Evolutionary conservation across 2,113 vertebrate genomes (phyloP).

Genomic region (Campylomormyrus numenius): DNA sequence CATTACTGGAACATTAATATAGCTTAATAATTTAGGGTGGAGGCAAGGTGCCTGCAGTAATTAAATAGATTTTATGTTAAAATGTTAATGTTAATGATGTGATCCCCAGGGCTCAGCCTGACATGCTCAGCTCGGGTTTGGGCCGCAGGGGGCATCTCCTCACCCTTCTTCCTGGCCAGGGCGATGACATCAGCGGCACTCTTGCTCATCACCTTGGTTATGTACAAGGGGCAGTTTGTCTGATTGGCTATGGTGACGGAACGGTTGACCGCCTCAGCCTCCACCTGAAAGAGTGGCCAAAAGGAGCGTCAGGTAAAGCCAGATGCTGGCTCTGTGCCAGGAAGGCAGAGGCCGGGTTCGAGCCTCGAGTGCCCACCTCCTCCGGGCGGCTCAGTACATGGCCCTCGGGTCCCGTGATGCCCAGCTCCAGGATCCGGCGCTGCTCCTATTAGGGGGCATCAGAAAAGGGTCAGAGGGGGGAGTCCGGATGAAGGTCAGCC

Average conservation of each 20-base stretch:
- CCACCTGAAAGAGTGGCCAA: constrained; percentile 64
- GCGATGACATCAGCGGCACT: constrained; percentile 94
- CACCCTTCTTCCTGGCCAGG: constrained; percentile 94
- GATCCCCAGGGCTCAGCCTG: neutral
- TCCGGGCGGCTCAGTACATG: constrained; percentile 91
- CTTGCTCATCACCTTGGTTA: constrained; percentile 99
- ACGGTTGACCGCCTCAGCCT: constrained; percentile 93
- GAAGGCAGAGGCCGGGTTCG: neutral
- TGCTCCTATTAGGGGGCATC: constrained; percentile 74
- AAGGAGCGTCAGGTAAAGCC: neutral
- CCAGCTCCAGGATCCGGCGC: constrained; percentile 83
- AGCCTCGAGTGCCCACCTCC: constrained; percentile 66
- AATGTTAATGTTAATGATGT: neutral
- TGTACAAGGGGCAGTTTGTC: constrained; percentile 96
- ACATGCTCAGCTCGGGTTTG: neutral
- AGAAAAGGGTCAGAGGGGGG: neutral
- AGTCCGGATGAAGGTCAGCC: neutral
- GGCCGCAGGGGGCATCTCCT: constrained; percentile 22
- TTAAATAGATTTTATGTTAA: neutral
- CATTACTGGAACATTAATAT: neutral
- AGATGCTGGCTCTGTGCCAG: neutral
- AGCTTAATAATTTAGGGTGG: neutral
- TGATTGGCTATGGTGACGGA: constrained; percentile 95
- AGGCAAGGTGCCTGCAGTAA: neutral
- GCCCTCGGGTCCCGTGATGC: constrained; percentile 94